Evolutionary conservation across 2,797 vertebrate genomes (phyloP).

Genomic region (Gymnoscopelus microlampas): DNA sequence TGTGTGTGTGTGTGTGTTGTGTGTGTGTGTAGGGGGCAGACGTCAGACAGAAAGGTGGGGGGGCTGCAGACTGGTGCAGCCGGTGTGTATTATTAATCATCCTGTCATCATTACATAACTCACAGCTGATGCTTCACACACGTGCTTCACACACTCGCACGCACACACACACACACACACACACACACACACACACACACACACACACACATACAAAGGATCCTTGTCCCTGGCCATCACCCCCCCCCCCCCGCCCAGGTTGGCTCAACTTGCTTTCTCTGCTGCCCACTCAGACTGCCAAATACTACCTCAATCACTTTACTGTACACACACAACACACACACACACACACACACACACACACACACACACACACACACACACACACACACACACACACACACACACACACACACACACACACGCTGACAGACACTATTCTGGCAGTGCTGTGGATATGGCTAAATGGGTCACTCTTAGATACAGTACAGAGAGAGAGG

Average conservation of each 20-base stretch:
- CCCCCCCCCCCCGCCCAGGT: conserved; percentile 2
- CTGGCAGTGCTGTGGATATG: conserved; percentile 33
- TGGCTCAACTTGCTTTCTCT: conserved; percentile 44
- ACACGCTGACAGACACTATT: conserved; percentile 5
- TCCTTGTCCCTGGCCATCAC: conserved; percentile 29
- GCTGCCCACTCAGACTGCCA: conserved; percentile 48
- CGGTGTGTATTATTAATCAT: conserved; percentile 24
- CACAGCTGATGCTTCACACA: conserved; percentile 4
- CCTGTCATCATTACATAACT: conserved; percentile 26
- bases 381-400: conserved; percentile 10
- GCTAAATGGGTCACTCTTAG: conserved; percentile 57
- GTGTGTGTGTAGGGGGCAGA: neutral
- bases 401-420: conserved; percentile 23
- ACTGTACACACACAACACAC: too few relatives aligned
- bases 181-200: neutral
- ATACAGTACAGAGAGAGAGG: conserved; percentile 18
- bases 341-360: neutral
- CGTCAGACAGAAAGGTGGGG: neutral
- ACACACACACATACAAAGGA: neutral
- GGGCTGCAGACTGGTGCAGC: conserved; percentile 8
- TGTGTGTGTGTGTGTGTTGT: neutral
- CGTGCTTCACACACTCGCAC: neutral
- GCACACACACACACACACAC: neutral
- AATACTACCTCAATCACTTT: conserved; percentile 12
- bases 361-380: neutral